Evolutionary conservation across 2,113 vertebrate species (phyloP).

Genomic region (Calidris pugnax): DNA sequence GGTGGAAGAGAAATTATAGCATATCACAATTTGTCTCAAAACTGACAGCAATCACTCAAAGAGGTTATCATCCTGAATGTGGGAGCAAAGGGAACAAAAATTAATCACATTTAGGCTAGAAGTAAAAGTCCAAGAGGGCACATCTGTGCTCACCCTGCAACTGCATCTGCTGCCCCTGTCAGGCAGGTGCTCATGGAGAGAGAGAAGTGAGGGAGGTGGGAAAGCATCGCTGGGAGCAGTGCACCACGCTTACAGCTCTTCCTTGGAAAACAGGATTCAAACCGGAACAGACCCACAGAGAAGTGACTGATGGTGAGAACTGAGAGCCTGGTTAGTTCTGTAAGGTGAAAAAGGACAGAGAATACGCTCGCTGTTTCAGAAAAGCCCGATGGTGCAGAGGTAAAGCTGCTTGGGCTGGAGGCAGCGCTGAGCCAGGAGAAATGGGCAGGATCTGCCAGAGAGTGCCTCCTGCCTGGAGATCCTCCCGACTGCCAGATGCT

Average conservation of each 20-base stretch:
- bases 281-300: neutral
- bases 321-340: neutral
- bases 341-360: neutral
- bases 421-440: neutral
- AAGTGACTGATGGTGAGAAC: neutral
- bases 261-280: neutral
- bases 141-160: neutral
- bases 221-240: neutral
- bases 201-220: neutral
- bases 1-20: neutral
- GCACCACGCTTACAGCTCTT: neutral
- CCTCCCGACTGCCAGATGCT: neutral
- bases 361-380: fast-evolving
- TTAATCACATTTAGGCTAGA: neutral
- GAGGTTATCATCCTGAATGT: neutral
- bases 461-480: neutral
- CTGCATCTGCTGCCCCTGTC: neutral
- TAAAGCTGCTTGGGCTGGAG: neutral
- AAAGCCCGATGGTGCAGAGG: fast-evolving
- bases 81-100: neutral
- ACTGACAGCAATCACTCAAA: neutral
- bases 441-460: neutral
- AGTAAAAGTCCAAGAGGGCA: neutral
- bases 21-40: neutral
- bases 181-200: neutral